Conservation (phyloP, 2,113 vertebrate species). For the Mus pahari region DNA sequence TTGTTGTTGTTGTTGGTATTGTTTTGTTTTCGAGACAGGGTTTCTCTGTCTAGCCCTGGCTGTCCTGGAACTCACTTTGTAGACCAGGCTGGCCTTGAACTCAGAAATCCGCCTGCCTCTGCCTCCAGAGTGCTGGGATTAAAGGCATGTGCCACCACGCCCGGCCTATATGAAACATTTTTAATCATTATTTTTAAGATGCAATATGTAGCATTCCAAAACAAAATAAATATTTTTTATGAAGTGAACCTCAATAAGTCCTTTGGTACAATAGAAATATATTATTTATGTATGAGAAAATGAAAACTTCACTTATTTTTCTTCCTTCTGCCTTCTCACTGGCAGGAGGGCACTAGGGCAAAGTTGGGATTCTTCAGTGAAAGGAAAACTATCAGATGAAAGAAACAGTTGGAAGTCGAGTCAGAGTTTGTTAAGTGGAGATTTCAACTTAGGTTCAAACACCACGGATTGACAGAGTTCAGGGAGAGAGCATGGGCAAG, state of each 20-base stretch:
- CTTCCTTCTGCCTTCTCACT: neutral
- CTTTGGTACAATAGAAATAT: neutral
- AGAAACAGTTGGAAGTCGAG: neutral
- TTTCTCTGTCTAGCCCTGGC: too few species aligned
- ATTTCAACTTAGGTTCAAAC: neutral
- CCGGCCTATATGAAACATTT: too few species aligned
- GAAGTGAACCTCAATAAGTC: neutral
- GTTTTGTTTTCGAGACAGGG: too few species aligned
- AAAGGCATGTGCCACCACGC: too few species aligned
- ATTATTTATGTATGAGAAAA: neutral
- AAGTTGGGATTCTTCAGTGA: neutral
- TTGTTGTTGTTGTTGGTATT: too few species aligned
- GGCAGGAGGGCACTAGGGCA: neutral
- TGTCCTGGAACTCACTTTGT: too few species aligned
- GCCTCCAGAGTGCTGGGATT: too few species aligned
- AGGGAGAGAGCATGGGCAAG: neutral
- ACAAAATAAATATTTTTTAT: neutral
- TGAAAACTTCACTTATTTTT: neutral
- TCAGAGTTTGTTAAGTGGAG: neutral
- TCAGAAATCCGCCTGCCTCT: too few species aligned
- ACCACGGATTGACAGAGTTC: neutral
- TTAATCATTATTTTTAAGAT: neutral
- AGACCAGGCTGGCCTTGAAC: too few species aligned
- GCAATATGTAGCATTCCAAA: slow-evolving; percentile 6
- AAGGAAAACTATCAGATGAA: neutral